These are phyloP conservation scores for Natator depressus DNA, from an alignment of 2,113 vertebrate species.

Conservation along the genomic window DNA sequence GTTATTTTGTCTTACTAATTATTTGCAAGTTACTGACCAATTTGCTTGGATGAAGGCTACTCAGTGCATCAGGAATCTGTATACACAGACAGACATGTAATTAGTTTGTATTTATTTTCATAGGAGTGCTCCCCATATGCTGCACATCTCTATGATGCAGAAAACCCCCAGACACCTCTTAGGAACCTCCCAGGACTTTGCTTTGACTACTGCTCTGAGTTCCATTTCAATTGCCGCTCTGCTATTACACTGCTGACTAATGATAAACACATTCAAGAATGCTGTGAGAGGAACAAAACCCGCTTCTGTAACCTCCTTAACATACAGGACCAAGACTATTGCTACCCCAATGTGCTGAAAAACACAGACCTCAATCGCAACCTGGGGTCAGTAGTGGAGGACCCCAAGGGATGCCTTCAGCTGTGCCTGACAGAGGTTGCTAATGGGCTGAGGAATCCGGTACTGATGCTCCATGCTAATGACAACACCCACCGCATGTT, in stretches of 20 bases:
- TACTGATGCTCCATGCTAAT: slow-evolving; percentile 81
- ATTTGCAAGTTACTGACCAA: not conserved
- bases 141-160: slow-evolving; percentile 85
- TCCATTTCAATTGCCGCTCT: slow-evolving; percentile 79
- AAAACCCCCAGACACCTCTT: slow-evolving; percentile 82
- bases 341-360: slow-evolving; percentile 84
- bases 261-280: slow-evolving; percentile 64
- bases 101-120: not conserved
- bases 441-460: slow-evolving; percentile 83
- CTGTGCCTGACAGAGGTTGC: slow-evolving; percentile 86
- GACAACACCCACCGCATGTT: slow-evolving; percentile 85
- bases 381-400: slow-evolving; percentile 77
- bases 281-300: slow-evolving; percentile 47
- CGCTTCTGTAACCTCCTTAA: slow-evolving; percentile 82
- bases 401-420: slow-evolving; percentile 81
- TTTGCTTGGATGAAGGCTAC: not conserved
- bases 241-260: slow-evolving; percentile 78
- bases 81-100: not conserved
- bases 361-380: slow-evolving; percentile 75
- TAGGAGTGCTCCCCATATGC: slow-evolving; percentile 90
- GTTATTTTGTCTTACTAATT: not conserved
- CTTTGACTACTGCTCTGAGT: slow-evolving; percentile 80
- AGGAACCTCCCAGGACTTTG: slow-evolving; percentile 86
- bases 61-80: not conserved
- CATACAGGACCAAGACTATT: slow-evolving; percentile 84